These are phyloP conservation scores for Leptinotarsa juncta DNA, from an alignment of 2,888 invertebrate genomes.

Conservation along the genomic window DNA sequence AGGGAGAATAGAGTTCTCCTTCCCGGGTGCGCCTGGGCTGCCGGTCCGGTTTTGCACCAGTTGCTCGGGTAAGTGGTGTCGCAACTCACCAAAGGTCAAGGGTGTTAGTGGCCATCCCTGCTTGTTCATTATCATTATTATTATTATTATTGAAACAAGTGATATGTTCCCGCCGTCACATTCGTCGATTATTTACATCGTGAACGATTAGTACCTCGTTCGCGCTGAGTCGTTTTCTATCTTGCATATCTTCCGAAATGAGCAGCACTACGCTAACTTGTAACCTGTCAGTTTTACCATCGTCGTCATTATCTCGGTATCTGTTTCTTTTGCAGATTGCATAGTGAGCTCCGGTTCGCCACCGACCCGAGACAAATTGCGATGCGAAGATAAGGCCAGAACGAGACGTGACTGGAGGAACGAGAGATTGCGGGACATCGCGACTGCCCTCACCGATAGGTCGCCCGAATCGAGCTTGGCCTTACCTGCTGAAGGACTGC, in stretches of 20 bases:
- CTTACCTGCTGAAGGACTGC: slow-evolving; percentile 80
- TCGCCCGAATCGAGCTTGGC: slow-evolving; percentile 71
- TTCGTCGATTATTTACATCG: background rate
- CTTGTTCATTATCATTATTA: too few relatives aligned
- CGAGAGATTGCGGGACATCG: slow-evolving; percentile 85
- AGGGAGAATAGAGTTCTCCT: too few relatives aligned
- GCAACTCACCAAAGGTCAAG: too few relatives aligned
- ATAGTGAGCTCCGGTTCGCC: slow-evolving; percentile 81
- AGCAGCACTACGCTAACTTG: background rate
- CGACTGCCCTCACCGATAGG: slow-evolving; percentile 82
- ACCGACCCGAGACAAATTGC: slow-evolving; percentile 82
- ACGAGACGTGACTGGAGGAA: slow-evolving; percentile 71
- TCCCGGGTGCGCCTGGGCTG: too few relatives aligned
- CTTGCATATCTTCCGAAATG: slow-evolving; percentile 13
- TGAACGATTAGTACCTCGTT: background rate
- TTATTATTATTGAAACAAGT: too few relatives aligned
- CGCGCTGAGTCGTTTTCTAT: background rate
- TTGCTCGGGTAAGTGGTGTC: too few relatives aligned
- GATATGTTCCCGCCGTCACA: too few relatives aligned
- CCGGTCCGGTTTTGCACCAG: too few relatives aligned
- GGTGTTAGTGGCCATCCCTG: too few relatives aligned
- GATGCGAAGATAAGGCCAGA: slow-evolving; percentile 79
- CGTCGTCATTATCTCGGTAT: slow-evolving; percentile 7
- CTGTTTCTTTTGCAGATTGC: slow-evolving; percentile 57
- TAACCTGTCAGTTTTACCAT: slow-evolving; percentile 12